Evolutionary conservation across 1,140 invertebrate genomes (phyloP).

Genomic region (Eurosta solidaginis): DNA sequence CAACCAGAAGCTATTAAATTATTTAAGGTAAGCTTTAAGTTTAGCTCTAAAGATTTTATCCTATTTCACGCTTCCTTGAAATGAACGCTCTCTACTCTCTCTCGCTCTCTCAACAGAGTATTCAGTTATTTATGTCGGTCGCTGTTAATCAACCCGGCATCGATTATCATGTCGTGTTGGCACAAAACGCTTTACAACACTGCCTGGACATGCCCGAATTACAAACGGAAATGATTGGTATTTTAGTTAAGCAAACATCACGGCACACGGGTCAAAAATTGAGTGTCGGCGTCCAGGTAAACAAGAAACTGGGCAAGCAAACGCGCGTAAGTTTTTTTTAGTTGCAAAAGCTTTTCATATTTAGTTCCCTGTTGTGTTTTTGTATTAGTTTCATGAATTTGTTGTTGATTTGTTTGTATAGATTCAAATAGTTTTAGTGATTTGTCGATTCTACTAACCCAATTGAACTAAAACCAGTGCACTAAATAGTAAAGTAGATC

Average conservation of each 20-base stretch:
- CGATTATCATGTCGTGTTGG: conserved; percentile 93
- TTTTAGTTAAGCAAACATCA: conserved; percentile 90
- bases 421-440: not conserved
- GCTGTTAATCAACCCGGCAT: conserved; percentile 92
- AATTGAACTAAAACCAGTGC: not conserved
- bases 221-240: conserved; percentile 89
- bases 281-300: conserved; percentile 85
- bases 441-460: conserved; percentile 9
- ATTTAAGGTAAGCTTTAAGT: conserved; percentile 77
- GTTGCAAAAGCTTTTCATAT: conserved; percentile 60
- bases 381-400: conserved; percentile 9
- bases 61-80: not conserved
- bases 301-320: conserved; percentile 62
- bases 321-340: conserved; percentile 70
- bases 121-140: conserved; percentile 92
- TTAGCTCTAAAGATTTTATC: not conserved
- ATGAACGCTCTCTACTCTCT: not conserved
- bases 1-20: conserved; percentile 91
- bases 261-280: conserved; percentile 82
- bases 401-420: not conserved
- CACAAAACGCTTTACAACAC: conserved; percentile 90
- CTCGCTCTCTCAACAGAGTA: conserved; percentile 67
- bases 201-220: conserved; percentile 87
- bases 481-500: not conserved
- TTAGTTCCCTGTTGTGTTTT: conserved; percentile 25